Conservation (phyloP, 2,888 invertebrate species). For the Trissonchulus sp. region DNA sequence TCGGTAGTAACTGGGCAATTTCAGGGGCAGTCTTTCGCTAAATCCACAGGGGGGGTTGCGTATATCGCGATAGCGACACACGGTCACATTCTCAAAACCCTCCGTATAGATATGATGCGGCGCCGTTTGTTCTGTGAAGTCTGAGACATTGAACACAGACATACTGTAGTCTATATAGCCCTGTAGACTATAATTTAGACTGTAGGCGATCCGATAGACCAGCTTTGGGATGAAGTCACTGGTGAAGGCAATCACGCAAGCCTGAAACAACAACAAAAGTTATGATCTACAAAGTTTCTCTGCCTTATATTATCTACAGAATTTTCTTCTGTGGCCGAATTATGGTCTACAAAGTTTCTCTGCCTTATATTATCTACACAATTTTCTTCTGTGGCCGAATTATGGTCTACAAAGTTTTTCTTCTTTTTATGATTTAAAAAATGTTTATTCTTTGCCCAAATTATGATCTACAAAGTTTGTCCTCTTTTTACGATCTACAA, state of each 20-base stretch:
- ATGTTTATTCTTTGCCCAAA: too few relatives aligned
- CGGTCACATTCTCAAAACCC: not conserved
- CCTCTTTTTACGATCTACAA: too few relatives aligned
- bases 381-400: too few relatives aligned
- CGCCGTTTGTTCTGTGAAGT: conserved; percentile 3
- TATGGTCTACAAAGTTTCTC: too few relatives aligned
- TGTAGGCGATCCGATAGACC: conserved; percentile 81
- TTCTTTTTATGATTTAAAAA: too few relatives aligned
- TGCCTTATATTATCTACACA: too few relatives aligned
- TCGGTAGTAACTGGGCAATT: not conserved
- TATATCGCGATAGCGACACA: conserved; percentile 68
- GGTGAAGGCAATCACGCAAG: conserved; percentile 94
- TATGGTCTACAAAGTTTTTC: too few relatives aligned
- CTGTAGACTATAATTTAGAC: conserved; percentile 63
- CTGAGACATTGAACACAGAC: conserved; percentile 41
- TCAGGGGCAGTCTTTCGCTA: conserved; percentile 63
- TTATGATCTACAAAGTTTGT: too few relatives aligned
- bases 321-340: too few relatives aligned
- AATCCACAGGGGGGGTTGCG: conserved; percentile 63
- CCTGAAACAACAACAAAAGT: conserved; percentile 64
- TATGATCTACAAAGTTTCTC: too few relatives aligned
- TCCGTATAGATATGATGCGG: not conserved
- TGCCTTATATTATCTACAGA: too few relatives aligned
- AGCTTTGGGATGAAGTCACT: conserved; percentile 92
- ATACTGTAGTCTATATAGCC: conserved; percentile 73